These are phyloP conservation scores for Eretmochelys imbricata DNA, from an alignment of 2,113 vertebrate genomes.

Conservation along the genomic window DNA sequence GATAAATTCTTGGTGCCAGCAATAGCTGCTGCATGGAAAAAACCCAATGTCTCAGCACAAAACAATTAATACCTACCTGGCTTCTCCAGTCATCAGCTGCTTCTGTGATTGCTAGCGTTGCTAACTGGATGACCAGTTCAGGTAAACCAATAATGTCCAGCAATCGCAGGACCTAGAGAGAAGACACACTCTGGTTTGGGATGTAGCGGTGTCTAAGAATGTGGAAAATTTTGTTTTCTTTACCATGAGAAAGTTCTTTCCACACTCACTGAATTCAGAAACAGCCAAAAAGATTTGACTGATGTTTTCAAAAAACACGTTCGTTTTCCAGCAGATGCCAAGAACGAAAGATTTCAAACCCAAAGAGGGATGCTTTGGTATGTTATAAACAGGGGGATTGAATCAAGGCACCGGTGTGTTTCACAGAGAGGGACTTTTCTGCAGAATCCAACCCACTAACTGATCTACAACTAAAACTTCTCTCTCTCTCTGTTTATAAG, in stretches of 20 bases:
- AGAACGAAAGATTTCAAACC: not conserved
- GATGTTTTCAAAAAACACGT: rapidly evolving
- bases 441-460: not conserved
- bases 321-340: rapidly evolving
- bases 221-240: rapidly evolving
- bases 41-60: not conserved
- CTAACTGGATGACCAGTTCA: constrained; percentile 91
- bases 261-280: rapidly evolving
- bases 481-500: not conserved
- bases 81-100: constrained; percentile 85
- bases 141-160: constrained; percentile 91
- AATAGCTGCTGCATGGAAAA: not conserved
- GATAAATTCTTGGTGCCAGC: not conserved
- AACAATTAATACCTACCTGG: constrained; percentile 76
- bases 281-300: not conserved
- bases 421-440: not conserved
- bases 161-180: constrained; percentile 87
- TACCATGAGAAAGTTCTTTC: not conserved
- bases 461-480: not conserved
- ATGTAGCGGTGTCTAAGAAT: rapidly evolving
- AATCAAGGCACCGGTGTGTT: not conserved
- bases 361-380: not conserved
- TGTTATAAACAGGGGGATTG: rapidly evolving
- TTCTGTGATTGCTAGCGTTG: constrained; percentile 89
- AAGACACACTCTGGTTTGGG: not conserved